phyloP scores from a whole-genome alignment of 2,113 vertebrate genomes.

The Rhinolophus ferrumequinum region DNA sequence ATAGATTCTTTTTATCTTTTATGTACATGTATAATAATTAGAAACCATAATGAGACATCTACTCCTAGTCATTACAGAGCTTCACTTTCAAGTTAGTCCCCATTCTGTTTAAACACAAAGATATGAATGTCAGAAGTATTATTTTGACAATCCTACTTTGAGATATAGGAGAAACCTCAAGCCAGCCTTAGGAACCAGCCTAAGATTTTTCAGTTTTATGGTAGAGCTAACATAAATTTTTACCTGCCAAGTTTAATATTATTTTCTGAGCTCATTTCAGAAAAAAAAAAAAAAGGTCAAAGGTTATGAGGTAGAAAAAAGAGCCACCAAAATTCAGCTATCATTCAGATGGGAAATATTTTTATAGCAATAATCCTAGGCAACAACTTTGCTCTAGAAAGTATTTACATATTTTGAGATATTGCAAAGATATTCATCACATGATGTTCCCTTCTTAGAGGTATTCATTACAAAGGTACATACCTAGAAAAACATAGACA shows the following conservation, averaged over 20 bases:
- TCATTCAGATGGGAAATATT: background rate
- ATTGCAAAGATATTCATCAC: background rate
- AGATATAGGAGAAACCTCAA: background rate
- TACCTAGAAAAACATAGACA: background rate
- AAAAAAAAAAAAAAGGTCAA: background rate
- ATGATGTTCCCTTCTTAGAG: background rate
- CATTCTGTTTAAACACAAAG: background rate
- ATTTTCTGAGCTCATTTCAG: background rate
- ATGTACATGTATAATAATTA: background rate
- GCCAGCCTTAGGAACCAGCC: background rate
- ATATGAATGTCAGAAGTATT: background rate
- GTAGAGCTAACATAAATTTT: background rate
- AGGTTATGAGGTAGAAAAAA: background rate
- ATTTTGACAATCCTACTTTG: background rate
- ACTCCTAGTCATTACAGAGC: background rate
- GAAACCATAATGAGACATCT: background rate
- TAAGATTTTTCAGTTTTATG: background rate
- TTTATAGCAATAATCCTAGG: background rate
- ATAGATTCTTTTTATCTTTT: background rate
- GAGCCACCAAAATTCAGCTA: background rate
- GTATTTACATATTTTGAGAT: background rate
- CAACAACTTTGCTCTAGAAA: background rate
- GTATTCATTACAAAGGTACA: background rate
- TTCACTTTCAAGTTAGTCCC: background rate
- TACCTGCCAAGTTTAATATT: background rate